phyloP scores from a whole-genome alignment of 1,140 invertebrate species.

The Tetramorium parvispinum region DNA sequence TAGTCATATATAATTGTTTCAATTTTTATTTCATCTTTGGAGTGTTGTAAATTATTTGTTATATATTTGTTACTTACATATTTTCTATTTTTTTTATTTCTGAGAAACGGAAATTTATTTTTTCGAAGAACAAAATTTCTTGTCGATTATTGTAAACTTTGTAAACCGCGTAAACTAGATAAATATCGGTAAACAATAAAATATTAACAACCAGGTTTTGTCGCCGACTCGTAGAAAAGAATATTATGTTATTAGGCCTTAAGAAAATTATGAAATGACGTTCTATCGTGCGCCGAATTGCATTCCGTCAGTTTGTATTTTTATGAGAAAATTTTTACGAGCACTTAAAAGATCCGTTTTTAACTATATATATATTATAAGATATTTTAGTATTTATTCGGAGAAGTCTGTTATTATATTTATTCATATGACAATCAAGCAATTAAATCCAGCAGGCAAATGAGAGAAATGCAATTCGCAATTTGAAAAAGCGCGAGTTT shows the following conservation, averaged over 20 bases:
- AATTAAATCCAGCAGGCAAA: not conserved
- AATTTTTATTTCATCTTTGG: not conserved
- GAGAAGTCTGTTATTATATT: not conserved
- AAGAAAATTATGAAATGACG: constrained; percentile 59
- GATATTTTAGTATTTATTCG: constrained; percentile 7
- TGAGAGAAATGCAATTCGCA: not conserved
- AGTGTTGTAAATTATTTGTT: not conserved
- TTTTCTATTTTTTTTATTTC: not conserved
- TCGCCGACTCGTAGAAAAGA: not conserved
- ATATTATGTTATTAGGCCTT: constrained; percentile 52
- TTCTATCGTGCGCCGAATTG: not conserved
- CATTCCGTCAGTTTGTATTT: not conserved
- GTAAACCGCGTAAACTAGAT: constrained; percentile 12
- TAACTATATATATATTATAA: not conserved
- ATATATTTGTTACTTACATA: not conserved
- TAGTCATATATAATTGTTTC: not conserved
- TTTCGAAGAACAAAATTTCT: not conserved
- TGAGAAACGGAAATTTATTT: not conserved
- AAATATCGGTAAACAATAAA: constrained; percentile 8
- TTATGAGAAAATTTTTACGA: not conserved
- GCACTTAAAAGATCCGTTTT: not conserved
- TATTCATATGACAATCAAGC: not conserved
- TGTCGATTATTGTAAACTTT: not conserved
- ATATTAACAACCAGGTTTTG: not conserved
- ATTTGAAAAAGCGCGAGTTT: not conserved